Percentiles rank a stretch among this genome's conserved stretches.
Evolutionary conservation across 2,113 vertebrate species (phyloP).

Genomic region (Galbula dea): DNA sequence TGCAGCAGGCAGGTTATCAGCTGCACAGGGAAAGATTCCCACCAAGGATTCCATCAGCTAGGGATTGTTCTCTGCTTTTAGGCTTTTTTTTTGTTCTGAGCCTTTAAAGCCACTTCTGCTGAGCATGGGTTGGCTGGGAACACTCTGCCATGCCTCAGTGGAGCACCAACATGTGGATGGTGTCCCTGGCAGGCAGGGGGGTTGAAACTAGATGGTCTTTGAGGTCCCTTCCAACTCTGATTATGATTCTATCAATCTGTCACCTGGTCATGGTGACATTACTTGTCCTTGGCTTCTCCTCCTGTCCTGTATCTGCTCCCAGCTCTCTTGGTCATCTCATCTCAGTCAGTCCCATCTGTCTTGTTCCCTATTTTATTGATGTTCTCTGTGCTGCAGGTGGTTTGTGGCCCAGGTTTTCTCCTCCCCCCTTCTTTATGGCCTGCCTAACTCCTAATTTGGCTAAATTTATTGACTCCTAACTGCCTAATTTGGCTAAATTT

Average conservation of each 20-base stretch:
- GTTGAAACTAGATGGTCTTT: too few relatives aligned
- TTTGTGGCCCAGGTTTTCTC: not conserved
- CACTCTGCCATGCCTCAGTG: rapidly evolving
- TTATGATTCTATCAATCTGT: too few relatives aligned
- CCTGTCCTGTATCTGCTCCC: not conserved
- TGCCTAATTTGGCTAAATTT: too few relatives aligned
- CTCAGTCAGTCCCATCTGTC: not conserved
- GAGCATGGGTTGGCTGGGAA: not conserved
- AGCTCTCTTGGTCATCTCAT: not conserved
- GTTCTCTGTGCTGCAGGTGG: rapidly evolving
- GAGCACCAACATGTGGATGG: rapidly evolving
- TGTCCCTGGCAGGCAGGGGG: too few relatives aligned
- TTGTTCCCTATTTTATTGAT: rapidly evolving
- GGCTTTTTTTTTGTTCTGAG: not conserved
- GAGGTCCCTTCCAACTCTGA: too few relatives aligned
- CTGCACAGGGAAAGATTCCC: not conserved
- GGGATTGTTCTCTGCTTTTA: not conserved
- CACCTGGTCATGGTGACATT: not conserved
- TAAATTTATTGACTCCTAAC: too few relatives aligned
- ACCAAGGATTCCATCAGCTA: not conserved
- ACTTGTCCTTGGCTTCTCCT: not conserved
- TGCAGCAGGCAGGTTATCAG: not conserved
- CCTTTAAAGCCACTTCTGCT: not conserved
- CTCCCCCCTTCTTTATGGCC: not conserved
- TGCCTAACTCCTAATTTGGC: not conserved